Evolutionary conservation across 2,797 vertebrate genomes (phyloP), one percentile per base, ranked within the genome.

Genomic region (Sphenodon punctatus): DNA sequence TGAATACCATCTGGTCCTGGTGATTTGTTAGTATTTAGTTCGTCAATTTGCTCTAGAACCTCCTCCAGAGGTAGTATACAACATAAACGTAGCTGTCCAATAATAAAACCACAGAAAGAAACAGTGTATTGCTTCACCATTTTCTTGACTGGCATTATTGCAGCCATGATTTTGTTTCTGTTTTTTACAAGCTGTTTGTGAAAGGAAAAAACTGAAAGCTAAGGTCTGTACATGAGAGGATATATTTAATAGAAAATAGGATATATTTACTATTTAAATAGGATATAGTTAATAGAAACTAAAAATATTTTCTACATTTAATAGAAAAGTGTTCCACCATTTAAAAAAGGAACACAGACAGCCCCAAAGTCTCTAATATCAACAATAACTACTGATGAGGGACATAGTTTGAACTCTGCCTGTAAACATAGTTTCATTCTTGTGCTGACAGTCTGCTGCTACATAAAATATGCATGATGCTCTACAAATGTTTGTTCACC

Each of bases 91-190:
- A 25, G 39, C 67, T 79, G 79, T 51, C 53, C 46, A 70, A 69
- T n/a, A 74, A 75, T 55, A 51, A 46, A 39, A 60, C 68, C 17
- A 11, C 17, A 43, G 30, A 41, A 41, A 56, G 11, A 48, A 67
- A 67, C 30, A 46, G 12, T 19, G 6, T 45, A 53, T 22, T 48
- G 8, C 6, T 53, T 23, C 71, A 39, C 19, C 78, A 82, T 89
- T 90, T 84, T 48, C 66, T 63, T 79, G 74, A 73, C 67, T 65
- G 42, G 58, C 61, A 85, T 63, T 60, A 82, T 74, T 85, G 66
- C 71, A 60, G 65, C 76, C 42, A 38, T 39, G 75, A 67, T 85
- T 69, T 16, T 55, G 41, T n/a, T 87, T 71, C 53, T 25, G 51
- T 39, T 77, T 83, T 71, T 64, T 78, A 80, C 30, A 27, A 43